phyloP scores from a whole-genome alignment of 2,888 invertebrate genomes.

The Dusona sp. region DNA sequence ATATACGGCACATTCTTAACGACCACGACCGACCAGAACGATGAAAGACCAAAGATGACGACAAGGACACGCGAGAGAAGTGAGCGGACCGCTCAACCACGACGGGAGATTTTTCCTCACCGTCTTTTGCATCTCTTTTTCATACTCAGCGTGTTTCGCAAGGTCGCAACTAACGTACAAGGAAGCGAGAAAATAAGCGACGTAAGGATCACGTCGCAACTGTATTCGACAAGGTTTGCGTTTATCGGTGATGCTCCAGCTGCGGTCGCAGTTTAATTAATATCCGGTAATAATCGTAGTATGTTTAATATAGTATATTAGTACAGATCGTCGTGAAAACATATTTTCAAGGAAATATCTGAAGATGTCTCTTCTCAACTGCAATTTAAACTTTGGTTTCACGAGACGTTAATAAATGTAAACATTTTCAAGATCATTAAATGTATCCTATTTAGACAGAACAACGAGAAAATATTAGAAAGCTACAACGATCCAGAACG shows the following conservation, averaged over 20 bases:
- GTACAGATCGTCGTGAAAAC: conserved; percentile 19
- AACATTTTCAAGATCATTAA: not conserved
- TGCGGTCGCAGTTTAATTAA: conserved; percentile 21
- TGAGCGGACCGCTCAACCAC: conserved; percentile 34
- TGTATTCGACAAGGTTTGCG: conserved; percentile 28
- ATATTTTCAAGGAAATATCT: conserved; percentile 7
- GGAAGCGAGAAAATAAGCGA: conserved; percentile 49
- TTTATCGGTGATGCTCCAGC: not conserved
- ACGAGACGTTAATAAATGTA: not conserved
- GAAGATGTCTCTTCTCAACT: conserved; percentile 38
- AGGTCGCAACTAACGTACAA: conserved; percentile 53
- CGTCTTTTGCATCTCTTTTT: conserved; percentile 12
- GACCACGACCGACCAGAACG: conserved; percentile 64
- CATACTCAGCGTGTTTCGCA: conserved; percentile 46
- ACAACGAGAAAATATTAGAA: conserved; percentile 2
- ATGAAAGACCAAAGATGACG: conserved; percentile 67
- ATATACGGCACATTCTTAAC: conserved; percentile 63
- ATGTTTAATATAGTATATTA: conserved; percentile 17
- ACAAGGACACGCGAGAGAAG: conserved; percentile 46
- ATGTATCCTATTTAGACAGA: not conserved
- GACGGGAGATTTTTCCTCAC: conserved; percentile 49
- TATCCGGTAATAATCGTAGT: conserved; percentile 24
- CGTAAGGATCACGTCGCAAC: conserved; percentile 47
- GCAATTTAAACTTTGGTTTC: not conserved
- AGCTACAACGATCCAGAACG: conserved; percentile 5